These are phyloP conservation scores for Peromyscus leucopus DNA, from an alignment of 2,113 vertebrate genomes.

Conservation along the genomic window DNA sequence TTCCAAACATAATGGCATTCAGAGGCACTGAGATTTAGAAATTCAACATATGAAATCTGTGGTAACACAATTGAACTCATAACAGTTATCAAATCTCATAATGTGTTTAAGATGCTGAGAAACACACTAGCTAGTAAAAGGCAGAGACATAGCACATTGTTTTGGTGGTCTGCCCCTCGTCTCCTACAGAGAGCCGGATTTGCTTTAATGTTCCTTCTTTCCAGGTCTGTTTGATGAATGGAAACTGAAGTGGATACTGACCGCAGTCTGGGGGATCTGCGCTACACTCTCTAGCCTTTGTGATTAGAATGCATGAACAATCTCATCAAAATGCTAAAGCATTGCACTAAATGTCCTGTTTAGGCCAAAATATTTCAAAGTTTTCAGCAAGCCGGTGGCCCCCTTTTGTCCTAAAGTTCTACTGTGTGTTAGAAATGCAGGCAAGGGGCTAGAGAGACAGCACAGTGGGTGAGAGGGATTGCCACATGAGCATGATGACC, in stretches of 20 bases:
- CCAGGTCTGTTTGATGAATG: background rate
- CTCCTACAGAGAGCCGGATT: background rate
- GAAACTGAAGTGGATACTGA: background rate
- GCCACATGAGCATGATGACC: background rate
- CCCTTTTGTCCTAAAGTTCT: background rate
- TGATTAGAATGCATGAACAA: background rate
- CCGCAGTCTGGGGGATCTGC: background rate
- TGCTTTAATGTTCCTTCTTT: background rate
- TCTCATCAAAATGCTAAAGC: background rate
- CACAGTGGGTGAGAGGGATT: background rate
- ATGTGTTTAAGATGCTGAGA: conserved; percentile 19
- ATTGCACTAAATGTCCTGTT: background rate
- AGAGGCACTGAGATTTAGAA: background rate
- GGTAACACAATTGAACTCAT: background rate
- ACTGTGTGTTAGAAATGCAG: background rate
- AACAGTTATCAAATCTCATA: conserved; percentile 21
- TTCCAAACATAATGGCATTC: conserved; percentile 5
- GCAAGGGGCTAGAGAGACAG: too few species aligned
- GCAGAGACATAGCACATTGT: background rate
- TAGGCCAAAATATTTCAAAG: background rate
- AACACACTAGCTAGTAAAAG: background rate
- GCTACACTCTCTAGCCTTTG: background rate
- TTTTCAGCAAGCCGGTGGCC: background rate
- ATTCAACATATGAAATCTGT: background rate
- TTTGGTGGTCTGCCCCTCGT: background rate